Percentiles rank a stretch among this genome's conserved stretches.
These are phyloP conservation scores for Lophura nycthemera DNA, from an alignment of 2,113 vertebrate genomes.

Conservation along the genomic window DNA sequence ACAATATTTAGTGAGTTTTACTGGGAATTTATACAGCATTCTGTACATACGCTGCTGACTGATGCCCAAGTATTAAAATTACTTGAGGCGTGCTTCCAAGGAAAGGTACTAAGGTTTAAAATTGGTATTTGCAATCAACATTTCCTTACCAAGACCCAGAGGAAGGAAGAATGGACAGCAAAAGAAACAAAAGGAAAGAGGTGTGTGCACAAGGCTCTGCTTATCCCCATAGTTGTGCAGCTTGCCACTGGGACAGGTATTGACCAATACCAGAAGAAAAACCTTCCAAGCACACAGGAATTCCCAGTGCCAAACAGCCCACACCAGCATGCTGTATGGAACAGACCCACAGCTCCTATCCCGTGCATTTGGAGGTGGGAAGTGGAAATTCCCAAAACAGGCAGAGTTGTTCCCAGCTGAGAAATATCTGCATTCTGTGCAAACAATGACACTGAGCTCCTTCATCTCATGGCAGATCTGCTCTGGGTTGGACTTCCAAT, in stretches of 20 bases:
- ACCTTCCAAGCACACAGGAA: background rate
- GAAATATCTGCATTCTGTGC: too few relatives aligned
- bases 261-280: background rate
- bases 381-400: too few relatives aligned
- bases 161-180: background rate
- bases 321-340: too few relatives aligned
- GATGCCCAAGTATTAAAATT: background rate
- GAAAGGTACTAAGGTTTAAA: background rate
- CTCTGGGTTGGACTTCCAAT: too few relatives aligned
- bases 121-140: background rate
- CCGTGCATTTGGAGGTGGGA: too few relatives aligned
- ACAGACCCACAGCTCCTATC: too few relatives aligned
- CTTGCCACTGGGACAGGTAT: too few relatives aligned
- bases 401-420: too few relatives aligned
- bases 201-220: background rate
- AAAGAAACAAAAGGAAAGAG: background rate
- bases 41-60: background rate
- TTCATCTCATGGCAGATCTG: too few relatives aligned
- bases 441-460: too few relatives aligned
- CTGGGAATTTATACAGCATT: slow-evolving; percentile 9
- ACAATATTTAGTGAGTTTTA: background rate
- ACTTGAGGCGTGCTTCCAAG: background rate
- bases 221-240: background rate
- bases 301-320: too few relatives aligned
- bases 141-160: background rate